Percentiles rank a stretch among this genome's conserved stretches.
phyloP scores from a whole-genome alignment of 2,888 invertebrate genomes.

The Cephus runcator region DNA sequence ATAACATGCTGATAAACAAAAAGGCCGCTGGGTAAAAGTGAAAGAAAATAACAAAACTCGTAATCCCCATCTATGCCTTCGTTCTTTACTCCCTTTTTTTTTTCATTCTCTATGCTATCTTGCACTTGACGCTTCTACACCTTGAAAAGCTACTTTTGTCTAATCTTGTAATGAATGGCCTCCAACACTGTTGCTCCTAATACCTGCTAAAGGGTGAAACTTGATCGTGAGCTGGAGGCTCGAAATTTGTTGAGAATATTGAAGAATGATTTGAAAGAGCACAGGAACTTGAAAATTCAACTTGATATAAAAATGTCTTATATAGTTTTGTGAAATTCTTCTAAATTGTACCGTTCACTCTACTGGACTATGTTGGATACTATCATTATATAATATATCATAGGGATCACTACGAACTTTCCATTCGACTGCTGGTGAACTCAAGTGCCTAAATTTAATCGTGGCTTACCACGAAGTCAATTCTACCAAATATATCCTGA shows the following conservation, averaged over 20 bases:
- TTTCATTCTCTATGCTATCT: background rate
- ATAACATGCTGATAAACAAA: conserved; percentile 6
- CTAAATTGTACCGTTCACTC: background rate
- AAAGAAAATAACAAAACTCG: conserved; percentile 4
- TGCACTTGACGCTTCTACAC: background rate
- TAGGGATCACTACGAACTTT: conserved; percentile 16
- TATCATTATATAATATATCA: background rate
- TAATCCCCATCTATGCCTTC: conserved; percentile 1
- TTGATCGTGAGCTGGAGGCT: background rate
- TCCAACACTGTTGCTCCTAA: background rate
- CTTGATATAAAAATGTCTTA: background rate
- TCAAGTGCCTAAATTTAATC: conserved; percentile 33
- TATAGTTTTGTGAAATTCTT: background rate
- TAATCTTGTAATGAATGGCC: conserved; percentile 20
- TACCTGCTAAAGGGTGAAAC: background rate
- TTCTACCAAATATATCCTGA: conserved; percentile 20
- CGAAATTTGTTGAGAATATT: background rate
- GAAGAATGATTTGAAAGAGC: background rate
- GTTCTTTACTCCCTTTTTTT: background rate
- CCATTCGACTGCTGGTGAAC: conserved; percentile 22
- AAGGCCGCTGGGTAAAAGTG: conserved; percentile 1
- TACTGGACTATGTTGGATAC: background rate
- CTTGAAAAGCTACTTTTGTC: conserved; percentile 11
- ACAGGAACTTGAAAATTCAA: background rate
- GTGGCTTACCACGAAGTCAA: conserved; percentile 28